Evolutionary conservation across 2,113 vertebrate species (phyloP).

Genomic region (Callopanchax toddi): DNA sequence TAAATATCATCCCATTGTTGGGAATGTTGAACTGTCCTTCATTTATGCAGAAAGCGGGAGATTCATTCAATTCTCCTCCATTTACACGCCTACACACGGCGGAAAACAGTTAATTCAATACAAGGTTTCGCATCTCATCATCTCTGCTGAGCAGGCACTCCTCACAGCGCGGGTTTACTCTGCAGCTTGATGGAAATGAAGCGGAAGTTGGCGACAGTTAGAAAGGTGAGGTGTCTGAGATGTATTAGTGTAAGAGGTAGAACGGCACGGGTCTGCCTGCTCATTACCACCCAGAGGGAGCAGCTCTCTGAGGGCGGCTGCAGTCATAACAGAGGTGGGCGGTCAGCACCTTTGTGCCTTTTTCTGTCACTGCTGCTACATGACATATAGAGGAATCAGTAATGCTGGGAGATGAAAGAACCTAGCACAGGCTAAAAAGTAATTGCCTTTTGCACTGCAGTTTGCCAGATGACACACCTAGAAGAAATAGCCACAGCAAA

Average conservation of each 20-base stretch:
- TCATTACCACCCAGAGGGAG: conserved; percentile 19
- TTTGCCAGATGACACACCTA: not conserved
- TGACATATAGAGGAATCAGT: conserved; percentile 1
- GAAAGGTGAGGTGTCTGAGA: conserved; percentile 48
- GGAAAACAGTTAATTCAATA: conserved; percentile 32
- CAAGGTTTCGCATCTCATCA: conserved; percentile 17
- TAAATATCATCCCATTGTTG: conserved; percentile 36
- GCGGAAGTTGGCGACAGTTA: conserved; percentile 52
- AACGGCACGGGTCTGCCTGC: conserved; percentile 21
- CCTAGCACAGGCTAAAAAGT: conserved; percentile 7
- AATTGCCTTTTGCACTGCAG: conserved; percentile 6
- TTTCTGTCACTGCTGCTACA: conserved; percentile 19
- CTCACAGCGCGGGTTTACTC: conserved; percentile 33
- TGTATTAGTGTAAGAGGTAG: conserved; percentile 43
- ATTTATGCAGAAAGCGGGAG: conserved; percentile 25
- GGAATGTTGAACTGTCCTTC: conserved; percentile 9
- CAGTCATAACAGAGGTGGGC: conserved; percentile 21
- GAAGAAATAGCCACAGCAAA: not conserved
- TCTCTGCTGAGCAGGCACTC: conserved; percentile 62
- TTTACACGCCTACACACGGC: conserved; percentile 16
- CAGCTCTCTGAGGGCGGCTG: conserved; percentile 12
- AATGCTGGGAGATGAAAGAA: conserved; percentile 15
- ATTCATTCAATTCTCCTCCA: not conserved
- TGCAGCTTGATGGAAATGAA: conserved; percentile 48
- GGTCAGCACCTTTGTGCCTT: conserved; percentile 40